Percentiles rank a stretch among this genome's conserved stretches.
phyloP scores from a whole-genome alignment of 1,140 invertebrate species.

The Hestina assimilis region DNA sequence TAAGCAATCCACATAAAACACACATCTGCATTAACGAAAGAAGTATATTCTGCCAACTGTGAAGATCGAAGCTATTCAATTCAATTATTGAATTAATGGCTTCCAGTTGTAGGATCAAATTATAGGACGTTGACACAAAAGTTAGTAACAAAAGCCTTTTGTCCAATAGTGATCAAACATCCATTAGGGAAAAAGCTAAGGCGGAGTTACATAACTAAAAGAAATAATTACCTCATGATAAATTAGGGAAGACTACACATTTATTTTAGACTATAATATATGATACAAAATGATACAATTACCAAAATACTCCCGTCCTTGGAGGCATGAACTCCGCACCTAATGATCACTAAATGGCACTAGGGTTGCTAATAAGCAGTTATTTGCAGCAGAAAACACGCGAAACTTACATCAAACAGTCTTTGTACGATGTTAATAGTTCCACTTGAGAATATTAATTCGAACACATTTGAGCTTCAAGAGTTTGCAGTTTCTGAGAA shows the following conservation, averaged over 20 bases:
- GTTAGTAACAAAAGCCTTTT: too few species aligned
- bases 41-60: too few species aligned
- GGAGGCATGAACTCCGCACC: background rate
- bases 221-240: background rate
- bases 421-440: conserved; percentile 11
- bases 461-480: conserved; percentile 10
- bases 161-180: too few species aligned
- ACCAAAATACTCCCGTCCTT: background rate
- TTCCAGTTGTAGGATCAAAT: too few species aligned
- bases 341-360: conserved; percentile 4
- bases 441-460: conserved; percentile 13
- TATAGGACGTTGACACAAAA: too few species aligned
- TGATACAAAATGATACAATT: conserved; percentile 1
- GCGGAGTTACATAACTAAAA: background rate
- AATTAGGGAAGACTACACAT: too few species aligned
- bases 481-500: background rate
- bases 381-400: conserved; percentile 12
- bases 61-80: too few species aligned
- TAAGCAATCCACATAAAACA: too few species aligned
- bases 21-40: too few species aligned
- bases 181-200: too few species aligned
- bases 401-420: conserved; percentile 11
- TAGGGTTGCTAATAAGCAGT: conserved; percentile 7
- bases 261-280: too few species aligned
- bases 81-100: too few species aligned